Conservation (phyloP, 2,888 invertebrate species). For the Scelioninae gen. 1 region DNA sequence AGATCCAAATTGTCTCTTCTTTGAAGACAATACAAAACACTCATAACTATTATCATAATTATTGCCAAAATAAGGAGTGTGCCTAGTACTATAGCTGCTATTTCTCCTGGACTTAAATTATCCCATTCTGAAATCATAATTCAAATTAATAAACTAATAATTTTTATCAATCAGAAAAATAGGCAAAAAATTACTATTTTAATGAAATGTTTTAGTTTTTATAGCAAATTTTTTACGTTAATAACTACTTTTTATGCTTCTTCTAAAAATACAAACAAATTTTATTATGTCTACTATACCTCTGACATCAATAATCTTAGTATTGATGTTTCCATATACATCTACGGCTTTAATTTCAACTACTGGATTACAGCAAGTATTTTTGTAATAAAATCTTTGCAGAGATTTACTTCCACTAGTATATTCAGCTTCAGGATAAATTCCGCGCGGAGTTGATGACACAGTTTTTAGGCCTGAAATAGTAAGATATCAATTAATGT, state of each 20-base stretch:
- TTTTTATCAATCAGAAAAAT: too few relatives aligned
- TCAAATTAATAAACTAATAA: not conserved
- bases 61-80: constrained; percentile 87
- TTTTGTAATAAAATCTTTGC: constrained; percentile 88
- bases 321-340: constrained; percentile 88
- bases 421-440: constrained; percentile 87
- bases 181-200: constrained; percentile 2
- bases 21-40: constrained; percentile 87
- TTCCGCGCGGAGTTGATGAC: constrained; percentile 84
- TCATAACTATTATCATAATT: constrained; percentile 86
- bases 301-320: constrained; percentile 87
- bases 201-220: not conserved
- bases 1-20: constrained; percentile 87
- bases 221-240: not conserved
- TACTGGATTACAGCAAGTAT: constrained; percentile 90
- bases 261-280: too few relatives aligned
- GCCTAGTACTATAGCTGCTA: constrained; percentile 90
- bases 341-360: constrained; percentile 89
- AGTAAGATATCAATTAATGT: not conserved
- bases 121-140: constrained; percentile 81
- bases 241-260: too few relatives aligned
- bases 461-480: constrained; percentile 79
- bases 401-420: constrained; percentile 88
- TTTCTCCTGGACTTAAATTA: constrained; percentile 85
- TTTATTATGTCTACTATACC: too few relatives aligned